Conservation (phyloP, 2,888 invertebrate genomes). For the Bugulina stolonifera region DNA sequence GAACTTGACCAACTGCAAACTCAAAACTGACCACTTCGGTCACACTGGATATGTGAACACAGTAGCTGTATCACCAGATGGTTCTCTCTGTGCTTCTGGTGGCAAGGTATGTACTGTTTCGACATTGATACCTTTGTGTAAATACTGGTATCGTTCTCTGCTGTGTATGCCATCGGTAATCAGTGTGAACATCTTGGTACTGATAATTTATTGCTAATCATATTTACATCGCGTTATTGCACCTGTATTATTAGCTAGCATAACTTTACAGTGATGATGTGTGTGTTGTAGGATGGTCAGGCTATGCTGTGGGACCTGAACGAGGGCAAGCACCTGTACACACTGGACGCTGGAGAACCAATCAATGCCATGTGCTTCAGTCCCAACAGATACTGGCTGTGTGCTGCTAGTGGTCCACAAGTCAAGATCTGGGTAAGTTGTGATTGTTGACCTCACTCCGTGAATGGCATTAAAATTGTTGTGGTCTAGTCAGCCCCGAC, state of each 20-base stretch:
- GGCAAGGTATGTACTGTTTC: conserved; percentile 65
- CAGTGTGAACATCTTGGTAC: too few species aligned
- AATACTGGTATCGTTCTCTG: too few species aligned
- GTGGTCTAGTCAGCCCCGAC: too few species aligned
- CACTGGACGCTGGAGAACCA: conserved; percentile 93
- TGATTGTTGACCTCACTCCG: too few species aligned
- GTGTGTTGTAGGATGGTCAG: conserved; percentile 81
- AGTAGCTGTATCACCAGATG: conserved; percentile 97
- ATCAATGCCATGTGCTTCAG: conserved; percentile 98
- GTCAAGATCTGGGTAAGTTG: conserved; percentile 91
- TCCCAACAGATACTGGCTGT: conserved; percentile 98
- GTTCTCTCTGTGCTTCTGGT: conserved; percentile 97
- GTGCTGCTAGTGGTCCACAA: conserved; percentile 94
- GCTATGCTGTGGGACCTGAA: conserved; percentile 99
- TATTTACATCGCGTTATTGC: too few species aligned
- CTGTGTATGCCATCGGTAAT: too few species aligned
- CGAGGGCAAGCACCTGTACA: conserved; percentile 98
- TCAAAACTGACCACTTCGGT: conserved; percentile 96
- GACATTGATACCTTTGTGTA: background rate
- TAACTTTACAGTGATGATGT: too few species aligned
- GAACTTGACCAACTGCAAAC: conserved; percentile 96
- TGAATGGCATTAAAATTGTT: too few species aligned
- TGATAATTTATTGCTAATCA: too few species aligned
- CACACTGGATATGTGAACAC: conserved; percentile 96
- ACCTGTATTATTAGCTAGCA: too few species aligned